Percentiles rank a stretch among this genome's conserved stretches.
Evolutionary conservation across 2,888 invertebrate species (phyloP).

Genomic region (Nasonovia ribisnigri): DNA sequence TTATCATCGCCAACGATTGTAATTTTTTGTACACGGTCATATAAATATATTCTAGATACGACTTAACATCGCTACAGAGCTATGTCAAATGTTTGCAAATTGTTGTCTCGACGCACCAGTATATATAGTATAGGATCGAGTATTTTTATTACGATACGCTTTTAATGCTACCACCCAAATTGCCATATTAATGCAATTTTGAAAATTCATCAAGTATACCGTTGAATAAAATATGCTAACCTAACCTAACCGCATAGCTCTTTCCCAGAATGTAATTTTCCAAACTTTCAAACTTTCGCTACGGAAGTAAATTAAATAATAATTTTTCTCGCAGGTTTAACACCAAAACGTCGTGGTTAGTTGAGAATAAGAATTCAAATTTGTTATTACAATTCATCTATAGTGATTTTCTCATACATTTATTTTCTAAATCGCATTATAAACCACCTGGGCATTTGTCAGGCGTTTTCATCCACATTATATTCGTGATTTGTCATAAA

Average conservation of each 20-base stretch:
- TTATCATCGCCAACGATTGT: neutral
- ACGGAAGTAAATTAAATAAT: too few relatives aligned
- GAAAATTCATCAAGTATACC: too few relatives aligned
- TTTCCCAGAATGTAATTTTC: too few relatives aligned
- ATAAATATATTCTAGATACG: neutral
- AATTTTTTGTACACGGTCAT: neutral
- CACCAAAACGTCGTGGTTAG: too few relatives aligned
- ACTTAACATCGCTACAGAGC: neutral
- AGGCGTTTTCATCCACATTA: neutral
- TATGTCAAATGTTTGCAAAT: too few relatives aligned
- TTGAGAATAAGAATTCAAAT: neutral
- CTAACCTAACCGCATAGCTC: too few relatives aligned
- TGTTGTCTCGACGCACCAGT: neutral
- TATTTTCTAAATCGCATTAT: neutral
- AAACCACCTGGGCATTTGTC: neutral
- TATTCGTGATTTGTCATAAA: neutral
- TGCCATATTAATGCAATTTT: too few relatives aligned
- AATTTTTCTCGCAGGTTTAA: too few relatives aligned
- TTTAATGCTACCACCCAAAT: too few relatives aligned
- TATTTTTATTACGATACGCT: neutral
- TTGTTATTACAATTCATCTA: neutral
- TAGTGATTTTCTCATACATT: neutral
- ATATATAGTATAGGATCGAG: neutral
- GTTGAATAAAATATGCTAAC: too few relatives aligned
- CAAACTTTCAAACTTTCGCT: too few relatives aligned